phyloP scores from a whole-genome alignment of 1,140 invertebrate genomes.

The Batillaria attramentaria region DNA sequence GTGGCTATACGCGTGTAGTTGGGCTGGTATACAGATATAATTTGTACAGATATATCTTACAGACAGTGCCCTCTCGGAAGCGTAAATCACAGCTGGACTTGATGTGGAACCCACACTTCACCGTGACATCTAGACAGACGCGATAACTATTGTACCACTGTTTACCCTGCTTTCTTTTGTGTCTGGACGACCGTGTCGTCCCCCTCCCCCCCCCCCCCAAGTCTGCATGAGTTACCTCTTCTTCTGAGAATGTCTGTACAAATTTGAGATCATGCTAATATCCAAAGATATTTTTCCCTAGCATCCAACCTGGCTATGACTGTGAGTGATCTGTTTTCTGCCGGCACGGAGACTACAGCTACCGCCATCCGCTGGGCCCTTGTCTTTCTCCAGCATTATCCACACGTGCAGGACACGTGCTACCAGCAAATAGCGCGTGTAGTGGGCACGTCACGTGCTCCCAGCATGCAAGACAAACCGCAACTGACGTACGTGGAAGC shows the following conservation, averaged over 20 bases:
- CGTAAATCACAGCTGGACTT: too few species aligned
- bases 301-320: constrained; percentile 26
- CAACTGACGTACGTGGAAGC: constrained; percentile 38
- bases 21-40: too few species aligned
- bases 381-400: constrained; percentile 84
- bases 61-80: too few species aligned
- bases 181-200: neutral
- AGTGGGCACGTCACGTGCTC: constrained; percentile 4
- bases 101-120: too few species aligned
- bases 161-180: neutral
- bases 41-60: neutral
- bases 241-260: constrained; percentile 8
- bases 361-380: constrained; percentile 89
- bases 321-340: constrained; percentile 84
- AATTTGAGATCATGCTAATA: too few species aligned
- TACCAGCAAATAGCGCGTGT: constrained; percentile 86
- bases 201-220: neutral
- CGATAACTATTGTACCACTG: neutral
- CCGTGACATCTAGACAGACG: too few species aligned
- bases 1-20: too few species aligned
- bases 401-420: constrained; percentile 81
- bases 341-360: constrained; percentile 90
- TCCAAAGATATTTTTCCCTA: too few species aligned
- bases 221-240: neutral
- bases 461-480: constrained; percentile 28